Evolutionary conservation across 2,797 vertebrate species (phyloP).

Genomic region (Babyrousa celebensis): DNA sequence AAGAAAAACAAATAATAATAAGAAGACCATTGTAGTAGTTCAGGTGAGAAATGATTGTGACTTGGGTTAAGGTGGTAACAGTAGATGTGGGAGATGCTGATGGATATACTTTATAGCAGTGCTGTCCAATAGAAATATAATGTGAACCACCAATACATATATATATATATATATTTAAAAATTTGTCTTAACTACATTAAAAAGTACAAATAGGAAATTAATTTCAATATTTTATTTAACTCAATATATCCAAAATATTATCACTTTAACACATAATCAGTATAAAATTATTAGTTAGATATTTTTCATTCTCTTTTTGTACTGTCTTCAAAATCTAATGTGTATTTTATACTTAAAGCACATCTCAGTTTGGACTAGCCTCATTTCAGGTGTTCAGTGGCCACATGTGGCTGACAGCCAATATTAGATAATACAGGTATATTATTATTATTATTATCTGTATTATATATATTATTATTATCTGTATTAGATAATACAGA

Average conservation of each 20-base stretch:
- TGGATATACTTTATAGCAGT: background rate
- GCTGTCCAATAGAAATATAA: background rate
- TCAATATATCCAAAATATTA: background rate
- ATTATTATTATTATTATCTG: no score
- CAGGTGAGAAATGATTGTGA: background rate
- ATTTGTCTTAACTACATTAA: background rate
- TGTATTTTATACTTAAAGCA: background rate
- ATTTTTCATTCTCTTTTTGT: background rate
- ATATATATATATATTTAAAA: background rate
- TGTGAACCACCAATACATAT: background rate
- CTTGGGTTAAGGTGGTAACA: background rate
- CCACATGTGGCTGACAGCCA: background rate
- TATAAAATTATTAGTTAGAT: conserved; percentile 23
- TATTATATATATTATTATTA: no score
- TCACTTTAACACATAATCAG: background rate
- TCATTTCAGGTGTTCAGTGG: background rate
- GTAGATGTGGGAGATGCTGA: background rate
- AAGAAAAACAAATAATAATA: no score
- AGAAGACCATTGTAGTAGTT: background rate
- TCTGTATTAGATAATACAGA: background rate
- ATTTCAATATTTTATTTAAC: conserved; percentile 2
- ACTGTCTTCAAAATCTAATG: conserved; percentile 13
- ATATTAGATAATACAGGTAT: background rate
- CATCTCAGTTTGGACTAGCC: background rate
- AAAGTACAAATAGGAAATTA: conserved; percentile 13